These are phyloP conservation scores for Acanthornis magna DNA, from an alignment of 2,797 vertebrate species.

Conservation along the genomic window DNA sequence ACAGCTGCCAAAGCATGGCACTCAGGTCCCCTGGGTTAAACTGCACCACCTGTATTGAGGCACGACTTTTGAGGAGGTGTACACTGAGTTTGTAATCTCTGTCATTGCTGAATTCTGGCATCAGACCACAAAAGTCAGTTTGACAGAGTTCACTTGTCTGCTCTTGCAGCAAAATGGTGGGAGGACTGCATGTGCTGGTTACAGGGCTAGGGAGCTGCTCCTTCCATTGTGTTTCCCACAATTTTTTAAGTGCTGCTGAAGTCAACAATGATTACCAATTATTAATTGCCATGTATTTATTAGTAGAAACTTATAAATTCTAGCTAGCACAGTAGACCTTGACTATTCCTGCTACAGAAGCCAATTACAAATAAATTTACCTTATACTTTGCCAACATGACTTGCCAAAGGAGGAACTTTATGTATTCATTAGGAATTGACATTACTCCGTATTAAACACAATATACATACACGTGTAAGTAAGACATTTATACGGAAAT, in stretches of 20 bases:
- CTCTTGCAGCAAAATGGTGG: background rate
- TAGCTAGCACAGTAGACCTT: background rate
- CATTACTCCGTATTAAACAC: background rate
- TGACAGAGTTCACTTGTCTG: background rate
- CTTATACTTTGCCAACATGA: background rate
- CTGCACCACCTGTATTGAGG: background rate
- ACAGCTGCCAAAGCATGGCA: background rate
- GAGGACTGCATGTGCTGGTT: fast-evolving
- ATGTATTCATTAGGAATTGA: background rate
- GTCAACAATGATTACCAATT: background rate
- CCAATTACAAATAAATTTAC: background rate
- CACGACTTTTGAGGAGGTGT: fast-evolving
- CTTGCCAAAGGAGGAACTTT: background rate
- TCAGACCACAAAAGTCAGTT: background rate
- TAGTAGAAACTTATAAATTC: background rate
- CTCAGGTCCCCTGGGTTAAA: too few relatives aligned
- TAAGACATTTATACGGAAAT: background rate
- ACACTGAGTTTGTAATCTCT: background rate
- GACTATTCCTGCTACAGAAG: background rate
- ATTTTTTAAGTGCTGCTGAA: background rate
- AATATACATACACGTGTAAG: background rate
- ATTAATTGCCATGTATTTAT: background rate
- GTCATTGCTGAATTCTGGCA: background rate
- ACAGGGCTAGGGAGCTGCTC: fast-evolving
- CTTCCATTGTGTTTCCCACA: background rate